Percentiles rank a stretch among this genome's conserved stretches.
These are phyloP conservation scores for Cosmorhoe ocellata DNA, from an alignment of 2,888 invertebrate genomes.

Conservation along the genomic window DNA sequence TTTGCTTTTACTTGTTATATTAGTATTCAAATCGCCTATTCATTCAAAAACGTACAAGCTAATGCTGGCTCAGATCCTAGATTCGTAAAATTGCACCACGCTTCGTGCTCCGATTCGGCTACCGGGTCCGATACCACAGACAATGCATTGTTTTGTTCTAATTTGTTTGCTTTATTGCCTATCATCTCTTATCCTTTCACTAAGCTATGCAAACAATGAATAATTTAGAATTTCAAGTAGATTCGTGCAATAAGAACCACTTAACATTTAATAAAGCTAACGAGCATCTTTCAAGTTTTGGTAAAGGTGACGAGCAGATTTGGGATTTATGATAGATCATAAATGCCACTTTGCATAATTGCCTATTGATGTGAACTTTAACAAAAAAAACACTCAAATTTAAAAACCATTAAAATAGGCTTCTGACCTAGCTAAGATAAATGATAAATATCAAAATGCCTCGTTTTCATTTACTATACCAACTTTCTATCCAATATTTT, in stretches of 20 bases:
- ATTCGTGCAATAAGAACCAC: slow-evolving; percentile 12
- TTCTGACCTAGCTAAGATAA: too few relatives aligned
- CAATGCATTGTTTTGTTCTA: slow-evolving; percentile 45
- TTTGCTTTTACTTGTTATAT: too few relatives aligned
- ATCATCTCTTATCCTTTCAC: slow-evolving; percentile 46
- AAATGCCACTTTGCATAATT: slow-evolving; percentile 6
- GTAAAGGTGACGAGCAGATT: slow-evolving; percentile 7
- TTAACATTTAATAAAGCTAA: slow-evolving; percentile 21
- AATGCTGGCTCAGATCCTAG: background rate
- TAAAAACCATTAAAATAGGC: background rate
- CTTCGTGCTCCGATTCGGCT: slow-evolving; percentile 40
- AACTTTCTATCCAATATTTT: too few relatives aligned
- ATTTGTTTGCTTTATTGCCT: slow-evolving; percentile 41
- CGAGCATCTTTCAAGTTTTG: slow-evolving; percentile 13
- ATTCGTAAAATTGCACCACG: slow-evolving; percentile 35
- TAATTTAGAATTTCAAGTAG: slow-evolving; percentile 25
- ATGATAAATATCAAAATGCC: too few relatives aligned
- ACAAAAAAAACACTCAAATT: background rate
- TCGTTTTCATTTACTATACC: too few relatives aligned
- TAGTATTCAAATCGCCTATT: too few relatives aligned
- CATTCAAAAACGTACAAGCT: background rate
- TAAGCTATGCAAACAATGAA: slow-evolving; percentile 30
- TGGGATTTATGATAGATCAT: slow-evolving; percentile 1
- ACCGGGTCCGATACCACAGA: slow-evolving; percentile 47
- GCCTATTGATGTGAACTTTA: background rate